Evolutionary conservation across 1,140 invertebrate genomes (phyloP).

Genomic region (Trypoxylus dichotomus): DNA sequence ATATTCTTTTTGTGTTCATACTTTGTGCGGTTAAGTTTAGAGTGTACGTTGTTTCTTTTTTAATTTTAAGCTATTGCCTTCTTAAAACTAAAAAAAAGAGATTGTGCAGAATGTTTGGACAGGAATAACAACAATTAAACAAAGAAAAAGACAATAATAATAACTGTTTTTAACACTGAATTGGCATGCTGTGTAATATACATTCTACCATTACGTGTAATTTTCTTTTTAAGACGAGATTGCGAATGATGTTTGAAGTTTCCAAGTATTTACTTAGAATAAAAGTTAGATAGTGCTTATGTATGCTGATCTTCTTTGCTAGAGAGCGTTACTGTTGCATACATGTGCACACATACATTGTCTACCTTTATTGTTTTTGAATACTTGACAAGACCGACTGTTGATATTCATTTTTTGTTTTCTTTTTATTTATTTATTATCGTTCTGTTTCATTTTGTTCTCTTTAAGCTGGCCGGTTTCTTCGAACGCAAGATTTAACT

Average conservation of each 20-base stretch:
- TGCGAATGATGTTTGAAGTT: slow-evolving; percentile 26
- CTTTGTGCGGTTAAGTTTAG: neutral
- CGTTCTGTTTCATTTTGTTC: slow-evolving; percentile 33
- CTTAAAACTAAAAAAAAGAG: neutral
- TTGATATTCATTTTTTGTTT: slow-evolving; percentile 10
- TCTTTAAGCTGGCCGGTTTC: neutral
- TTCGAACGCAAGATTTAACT: neutral
- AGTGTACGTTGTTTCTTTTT: neutral
- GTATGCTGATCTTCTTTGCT: slow-evolving; percentile 41
- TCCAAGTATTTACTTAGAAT: slow-evolving; percentile 26
- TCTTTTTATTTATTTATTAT: slow-evolving; percentile 24
- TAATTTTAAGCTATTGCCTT: neutral
- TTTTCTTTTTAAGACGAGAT: slow-evolving; percentile 17
- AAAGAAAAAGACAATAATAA: slow-evolving; percentile 7
- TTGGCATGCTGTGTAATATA: slow-evolving; percentile 24
- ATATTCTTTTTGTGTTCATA: slow-evolving; percentile 21
- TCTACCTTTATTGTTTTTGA: slow-evolving; percentile 26
- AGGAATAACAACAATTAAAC: slow-evolving; percentile 11
- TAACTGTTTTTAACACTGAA: slow-evolving; percentile 25
- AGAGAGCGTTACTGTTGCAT: slow-evolving; percentile 36
- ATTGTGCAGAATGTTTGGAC: slow-evolving; percentile 31
- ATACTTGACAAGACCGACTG: neutral
- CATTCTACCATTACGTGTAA: neutral
- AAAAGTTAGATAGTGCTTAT: slow-evolving; percentile 41
- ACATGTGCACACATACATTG: slow-evolving; percentile 39